Base-by-base conservation (phyloP, 2,113 vertebrate species). In the Raphicerus campestris region DNA sequence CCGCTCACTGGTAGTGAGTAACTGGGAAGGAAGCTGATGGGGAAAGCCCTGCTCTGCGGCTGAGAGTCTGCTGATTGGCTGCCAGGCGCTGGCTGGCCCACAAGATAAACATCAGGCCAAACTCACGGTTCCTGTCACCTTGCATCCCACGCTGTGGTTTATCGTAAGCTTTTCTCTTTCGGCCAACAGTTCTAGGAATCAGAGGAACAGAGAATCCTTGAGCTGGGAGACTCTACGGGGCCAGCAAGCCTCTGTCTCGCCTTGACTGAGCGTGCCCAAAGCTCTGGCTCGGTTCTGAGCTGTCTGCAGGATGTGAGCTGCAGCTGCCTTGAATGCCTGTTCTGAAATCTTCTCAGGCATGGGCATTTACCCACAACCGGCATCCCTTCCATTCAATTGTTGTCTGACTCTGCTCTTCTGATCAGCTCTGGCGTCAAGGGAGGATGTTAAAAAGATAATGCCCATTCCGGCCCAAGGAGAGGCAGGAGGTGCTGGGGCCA, bases 181-280 rank as follows among this genome's bases (percentile, higher is more conserved):
- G 14, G 94, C 91, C 96, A 97, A 47, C 91, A 92, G 58, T 97
- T 98, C 97, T 98, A 98, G 98, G 97, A 97, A 98, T 89, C 91
- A 53, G 42, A 30, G 10, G 91, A 75, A 96, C 89, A 92, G 5
- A 19, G 73, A 95, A 89, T 73, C 70, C 86, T 88, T 39, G 15
- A 47, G 32, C 93, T 95, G 77, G 55, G 42, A 92, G 53, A 84
- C 19, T 53, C 53, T 10, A 39, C 14, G 10, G 35, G 5, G 49
- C 47, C 83, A 60, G 24, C 17, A 28, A 77, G 66, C 77, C 66
- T 45, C 14, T 15, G 28, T 17, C 63, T 83, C 35, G 19, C n/a
- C 35, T 85, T 2, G 0, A 49, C 24, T 15, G 32, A 70, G 51
- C 24, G 2, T 7, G 32, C 24, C 73, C 73, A 8, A 28, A 83